These are phyloP conservation scores for Cryptosula pallasiana DNA, from an alignment of 2,888 invertebrate species.

Conservation along the genomic window DNA sequence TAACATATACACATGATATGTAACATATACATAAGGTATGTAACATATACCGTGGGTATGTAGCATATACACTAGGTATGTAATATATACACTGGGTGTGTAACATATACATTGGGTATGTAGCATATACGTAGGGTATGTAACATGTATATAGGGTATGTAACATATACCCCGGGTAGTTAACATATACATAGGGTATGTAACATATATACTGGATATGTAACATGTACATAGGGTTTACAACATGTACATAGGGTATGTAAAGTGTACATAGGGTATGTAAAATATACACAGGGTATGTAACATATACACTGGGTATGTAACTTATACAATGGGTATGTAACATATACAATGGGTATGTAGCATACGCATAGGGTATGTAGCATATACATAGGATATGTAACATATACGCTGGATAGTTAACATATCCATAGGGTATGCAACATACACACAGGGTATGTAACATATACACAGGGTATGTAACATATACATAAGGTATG, in stretches of 20 bases:
- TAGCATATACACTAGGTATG: background rate
- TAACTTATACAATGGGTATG: background rate
- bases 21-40: no score
- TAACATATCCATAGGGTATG: background rate
- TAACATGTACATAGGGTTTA: background rate
- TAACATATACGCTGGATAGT: background rate
- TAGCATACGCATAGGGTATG: no score
- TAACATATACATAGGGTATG: background rate
- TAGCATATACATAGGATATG: no score
- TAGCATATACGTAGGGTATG: background rate
- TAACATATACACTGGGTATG: no score
- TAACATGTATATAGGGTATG: no score
- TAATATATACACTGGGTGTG: no score
- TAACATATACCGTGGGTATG: background rate
- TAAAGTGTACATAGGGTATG: background rate
- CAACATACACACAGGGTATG: background rate
- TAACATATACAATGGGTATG: background rate
- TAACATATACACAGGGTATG: no score
- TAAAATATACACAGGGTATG: no score
- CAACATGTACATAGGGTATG: background rate
- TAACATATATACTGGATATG: no score
- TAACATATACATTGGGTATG: background rate
- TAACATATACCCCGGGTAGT: background rate
- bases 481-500: no score
- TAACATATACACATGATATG: no score